These are phyloP conservation scores for Nysson spinosus DNA, from an alignment of 2,888 invertebrate genomes.

Conservation along the genomic window DNA sequence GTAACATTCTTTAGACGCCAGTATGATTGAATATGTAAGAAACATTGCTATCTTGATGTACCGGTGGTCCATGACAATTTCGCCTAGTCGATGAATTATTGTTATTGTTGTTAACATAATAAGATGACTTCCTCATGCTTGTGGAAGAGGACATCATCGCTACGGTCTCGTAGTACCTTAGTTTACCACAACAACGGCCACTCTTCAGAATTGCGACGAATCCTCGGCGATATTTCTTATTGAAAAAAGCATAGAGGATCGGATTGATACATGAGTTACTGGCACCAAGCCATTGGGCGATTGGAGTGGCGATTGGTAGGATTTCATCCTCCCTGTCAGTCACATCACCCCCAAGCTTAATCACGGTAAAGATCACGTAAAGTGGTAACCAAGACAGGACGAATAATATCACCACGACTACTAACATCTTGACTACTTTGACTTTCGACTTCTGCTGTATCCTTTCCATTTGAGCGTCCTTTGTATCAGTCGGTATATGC, in stretches of 20 bases:
- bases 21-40: constrained; percentile 85
- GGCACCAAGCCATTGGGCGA: constrained; percentile 95
- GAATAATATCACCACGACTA: constrained; percentile 94
- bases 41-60: constrained; percentile 81
- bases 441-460: constrained; percentile 97
- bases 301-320: constrained; percentile 88
- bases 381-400: constrained; percentile 95
- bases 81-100: constrained; percentile 79
- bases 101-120: constrained; percentile 85
- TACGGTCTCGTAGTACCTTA: constrained; percentile 92
- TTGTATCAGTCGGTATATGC: constrained; percentile 93
- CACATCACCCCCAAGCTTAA: constrained; percentile 86
- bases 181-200: constrained; percentile 89
- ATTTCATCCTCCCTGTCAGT: constrained; percentile 89
- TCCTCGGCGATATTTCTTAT: constrained; percentile 94
- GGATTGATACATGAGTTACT: constrained; percentile 98
- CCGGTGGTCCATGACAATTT: constrained; percentile 74
- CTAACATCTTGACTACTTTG: constrained; percentile 96
- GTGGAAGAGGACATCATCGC: constrained; percentile 92
- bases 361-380: constrained; percentile 91
- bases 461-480: constrained; percentile 93
- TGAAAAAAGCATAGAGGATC: constrained; percentile 95
- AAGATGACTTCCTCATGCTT: constrained; percentile 90
- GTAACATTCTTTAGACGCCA: constrained; percentile 80
- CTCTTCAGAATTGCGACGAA: constrained; percentile 93